A percentile compares a stretch with the other conserved stretches of the same genome.
Evolutionary conservation across 2,888 invertebrate genomes (phyloP).

Genomic region (Drosophila austrosaltans): DNA sequence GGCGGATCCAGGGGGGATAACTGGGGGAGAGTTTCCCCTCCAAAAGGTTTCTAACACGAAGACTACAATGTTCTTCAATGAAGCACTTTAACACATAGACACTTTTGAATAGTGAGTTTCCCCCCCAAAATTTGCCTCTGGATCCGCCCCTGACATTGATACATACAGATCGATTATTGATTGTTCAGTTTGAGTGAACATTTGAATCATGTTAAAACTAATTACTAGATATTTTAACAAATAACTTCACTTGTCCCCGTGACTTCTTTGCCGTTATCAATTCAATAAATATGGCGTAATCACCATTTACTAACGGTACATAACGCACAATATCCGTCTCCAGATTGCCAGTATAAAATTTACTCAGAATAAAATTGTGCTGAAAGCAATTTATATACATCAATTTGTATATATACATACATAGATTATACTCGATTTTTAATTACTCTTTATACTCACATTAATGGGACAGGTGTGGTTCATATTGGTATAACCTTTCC

Average conservation of each 20-base stretch:
- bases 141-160: too few relatives aligned
- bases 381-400: neutral
- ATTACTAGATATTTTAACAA: neutral
- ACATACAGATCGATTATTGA: neutral
- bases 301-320: neutral
- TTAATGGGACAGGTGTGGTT: neutral
- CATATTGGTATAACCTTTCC: neutral
- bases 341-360: neutral
- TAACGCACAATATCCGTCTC: neutral
- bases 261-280: neutral
- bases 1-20: too few relatives aligned
- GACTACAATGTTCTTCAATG: too few relatives aligned
- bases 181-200: slow-evolving; percentile 1
- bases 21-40: too few relatives aligned
- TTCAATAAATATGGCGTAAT: neutral
- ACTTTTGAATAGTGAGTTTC: too few relatives aligned
- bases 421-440: neutral
- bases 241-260: neutral
- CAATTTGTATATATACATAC: neutral
- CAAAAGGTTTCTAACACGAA: too few relatives aligned
- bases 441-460: slow-evolving; percentile 22
- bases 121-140: too few relatives aligned
- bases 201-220: neutral
- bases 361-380: neutral
- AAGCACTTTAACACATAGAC: too few relatives aligned